A percentile compares a stretch with the other conserved stretches of the same genome.
Evolutionary conservation across 2,888 invertebrate genomes (phyloP).

Genomic region (Erannis defoliaria): DNA sequence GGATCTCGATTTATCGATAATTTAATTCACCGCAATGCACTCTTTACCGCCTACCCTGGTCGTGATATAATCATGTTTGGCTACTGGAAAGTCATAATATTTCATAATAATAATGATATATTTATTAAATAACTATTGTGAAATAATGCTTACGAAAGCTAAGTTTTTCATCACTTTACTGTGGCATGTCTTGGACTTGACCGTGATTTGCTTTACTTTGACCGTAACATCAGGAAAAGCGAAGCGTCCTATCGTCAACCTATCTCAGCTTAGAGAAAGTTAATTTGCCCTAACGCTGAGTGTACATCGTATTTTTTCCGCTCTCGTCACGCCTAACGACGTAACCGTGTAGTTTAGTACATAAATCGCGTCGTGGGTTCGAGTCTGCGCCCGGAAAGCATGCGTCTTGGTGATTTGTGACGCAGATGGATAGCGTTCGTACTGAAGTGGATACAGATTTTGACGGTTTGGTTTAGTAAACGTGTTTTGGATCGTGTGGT

Average conservation of each 20-base stretch:
- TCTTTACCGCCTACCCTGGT: too few species aligned
- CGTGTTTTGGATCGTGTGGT: neutral
- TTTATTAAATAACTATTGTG: too few species aligned
- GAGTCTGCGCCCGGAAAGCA: conserved; percentile 68
- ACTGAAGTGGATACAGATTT: conserved; percentile 32
- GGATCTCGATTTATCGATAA: neutral
- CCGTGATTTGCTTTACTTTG: too few species aligned
- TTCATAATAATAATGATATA: too few species aligned
- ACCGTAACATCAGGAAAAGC: too few species aligned
- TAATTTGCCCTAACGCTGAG: conserved; percentile 23
- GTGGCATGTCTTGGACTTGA: too few species aligned
- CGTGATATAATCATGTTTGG: too few species aligned
- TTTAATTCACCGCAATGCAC: too few species aligned
- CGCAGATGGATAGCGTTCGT: conserved; percentile 71
- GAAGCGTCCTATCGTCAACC: too few species aligned
- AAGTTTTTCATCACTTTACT: too few species aligned
- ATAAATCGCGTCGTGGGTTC: conserved; percentile 68
- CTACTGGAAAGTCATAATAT: too few species aligned
- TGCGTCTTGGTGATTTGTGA: conserved; percentile 84
- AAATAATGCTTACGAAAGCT: too few species aligned
- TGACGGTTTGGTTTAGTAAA: conserved; percentile 13
- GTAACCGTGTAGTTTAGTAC: conserved; percentile 70
- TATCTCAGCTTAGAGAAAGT: neutral
- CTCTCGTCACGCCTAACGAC: conserved; percentile 59
- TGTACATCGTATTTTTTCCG: conserved; percentile 52